Conservation (phyloP, 2,797 vertebrate species). For the Oreochromis mossambicus region DNA sequence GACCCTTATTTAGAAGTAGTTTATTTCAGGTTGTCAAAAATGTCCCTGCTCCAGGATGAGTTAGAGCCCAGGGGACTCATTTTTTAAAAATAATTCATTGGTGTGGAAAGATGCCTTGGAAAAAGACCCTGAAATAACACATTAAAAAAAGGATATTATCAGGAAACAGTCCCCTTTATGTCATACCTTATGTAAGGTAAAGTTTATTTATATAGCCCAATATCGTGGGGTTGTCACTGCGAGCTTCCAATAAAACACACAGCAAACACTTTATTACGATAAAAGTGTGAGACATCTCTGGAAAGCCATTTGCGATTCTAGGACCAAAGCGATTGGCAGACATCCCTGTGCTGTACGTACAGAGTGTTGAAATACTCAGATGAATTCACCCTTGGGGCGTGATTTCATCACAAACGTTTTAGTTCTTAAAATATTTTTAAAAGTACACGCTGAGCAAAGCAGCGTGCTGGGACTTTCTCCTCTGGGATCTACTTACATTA, state of each 20-base stretch:
- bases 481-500: neutral
- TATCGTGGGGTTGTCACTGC: neutral
- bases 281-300: neutral
- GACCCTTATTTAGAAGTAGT: neutral
- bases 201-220: neutral
- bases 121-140: neutral
- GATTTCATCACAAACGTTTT: neutral
- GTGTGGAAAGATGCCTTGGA: neutral
- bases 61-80: neutral
- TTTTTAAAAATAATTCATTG: neutral
- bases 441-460: neutral
- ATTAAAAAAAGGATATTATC: neutral
- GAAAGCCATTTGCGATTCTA: neutral
- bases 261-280: neutral
- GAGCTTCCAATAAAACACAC: neutral
- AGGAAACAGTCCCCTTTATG: neutral
- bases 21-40: constrained; percentile 11
- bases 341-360: neutral
- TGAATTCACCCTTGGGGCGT: neutral
- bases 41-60: neutral
- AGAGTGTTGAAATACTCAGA: constrained; percentile 8
- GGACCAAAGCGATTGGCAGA: neutral
- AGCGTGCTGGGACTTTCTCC: neutral
- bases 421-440: neutral
- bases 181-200: neutral